These are phyloP conservation scores for Myotis brandtii DNA, from an alignment of 2,113 vertebrate genomes.

Conservation along the genomic window DNA sequence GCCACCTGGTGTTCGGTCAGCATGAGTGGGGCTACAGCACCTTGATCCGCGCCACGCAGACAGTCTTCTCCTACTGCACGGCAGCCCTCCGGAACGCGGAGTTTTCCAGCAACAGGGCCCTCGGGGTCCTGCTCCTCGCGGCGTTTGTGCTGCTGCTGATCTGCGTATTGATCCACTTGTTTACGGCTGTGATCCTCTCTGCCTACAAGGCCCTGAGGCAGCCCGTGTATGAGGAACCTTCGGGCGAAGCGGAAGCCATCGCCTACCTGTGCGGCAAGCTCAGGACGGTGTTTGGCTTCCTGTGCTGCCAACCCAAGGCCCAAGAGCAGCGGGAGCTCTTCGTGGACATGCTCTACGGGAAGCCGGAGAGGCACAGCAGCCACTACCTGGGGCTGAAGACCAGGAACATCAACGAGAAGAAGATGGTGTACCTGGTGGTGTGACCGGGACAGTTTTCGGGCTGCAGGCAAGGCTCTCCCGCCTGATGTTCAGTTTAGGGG, in stretches of 20 bases:
- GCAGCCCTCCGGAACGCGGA: conserved; percentile 74
- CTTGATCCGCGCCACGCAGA: conserved; percentile 77
- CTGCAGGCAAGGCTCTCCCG: neutral
- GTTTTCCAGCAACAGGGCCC: conserved; percentile 69
- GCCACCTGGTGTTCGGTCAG: conserved; percentile 85
- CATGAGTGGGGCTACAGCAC: conserved; percentile 81
- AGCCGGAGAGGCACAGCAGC: conserved; percentile 56
- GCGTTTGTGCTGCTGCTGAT: conserved; percentile 82
- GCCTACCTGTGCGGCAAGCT: conserved; percentile 70
- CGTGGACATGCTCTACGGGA: conserved; percentile 58
- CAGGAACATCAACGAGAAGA: conserved; percentile 75
- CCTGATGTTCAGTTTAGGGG: neutral
- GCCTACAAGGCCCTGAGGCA: conserved; percentile 79
- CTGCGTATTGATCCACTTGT: conserved; percentile 82
- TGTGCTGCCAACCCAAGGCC: neutral
- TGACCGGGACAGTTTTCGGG: conserved; percentile 19
- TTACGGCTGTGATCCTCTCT: conserved; percentile 81
- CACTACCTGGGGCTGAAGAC: conserved; percentile 79
- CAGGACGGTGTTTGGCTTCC: neutral
- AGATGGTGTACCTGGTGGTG: conserved; percentile 80
- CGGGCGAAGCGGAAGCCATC: conserved; percentile 75
- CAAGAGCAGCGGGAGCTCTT: conserved; percentile 7
- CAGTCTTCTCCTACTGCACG: conserved; percentile 79
- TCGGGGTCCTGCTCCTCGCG: conserved; percentile 80
- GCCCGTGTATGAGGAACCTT: conserved; percentile 76